Conservation (phyloP, 2,888 invertebrate species). For the Metopia argyrocephala region DNA sequence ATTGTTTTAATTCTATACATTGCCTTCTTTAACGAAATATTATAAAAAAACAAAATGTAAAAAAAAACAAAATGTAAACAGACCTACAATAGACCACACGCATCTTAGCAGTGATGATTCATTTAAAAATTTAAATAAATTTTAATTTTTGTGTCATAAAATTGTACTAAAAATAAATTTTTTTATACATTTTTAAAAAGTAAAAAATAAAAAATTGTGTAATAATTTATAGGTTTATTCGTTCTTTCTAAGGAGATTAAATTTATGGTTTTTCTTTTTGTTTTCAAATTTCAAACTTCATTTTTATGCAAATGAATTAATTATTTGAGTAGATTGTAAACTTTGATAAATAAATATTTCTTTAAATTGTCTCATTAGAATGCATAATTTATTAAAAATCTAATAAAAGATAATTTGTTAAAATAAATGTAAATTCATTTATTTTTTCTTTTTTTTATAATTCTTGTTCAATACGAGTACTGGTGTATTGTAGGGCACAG, state of each 20-base stretch:
- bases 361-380: conserved; percentile 21
- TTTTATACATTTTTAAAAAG: background rate
- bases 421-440: conserved; percentile 12
- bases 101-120: background rate
- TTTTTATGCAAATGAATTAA: conserved; percentile 56
- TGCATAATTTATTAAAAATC: conserved; percentile 39
- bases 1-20: too few relatives aligned
- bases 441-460: background rate
- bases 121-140: background rate
- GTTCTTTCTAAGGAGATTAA: background rate
- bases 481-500: background rate
- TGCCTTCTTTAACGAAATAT: too few relatives aligned
- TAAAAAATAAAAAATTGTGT: background rate
- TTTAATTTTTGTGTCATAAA: too few relatives aligned
- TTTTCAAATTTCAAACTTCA: conserved; percentile 23
- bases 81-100: background rate
- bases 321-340: conserved; percentile 40
- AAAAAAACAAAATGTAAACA: too few relatives aligned
- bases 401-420: conserved; percentile 9
- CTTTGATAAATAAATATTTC: conserved; percentile 24
- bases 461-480: too few relatives aligned
- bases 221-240: too few relatives aligned
- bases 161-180: background rate
- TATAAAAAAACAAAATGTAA: background rate
- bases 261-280: conserved; percentile 8